These are phyloP conservation scores for Phengaris alcon DNA, from an alignment of 2,888 invertebrate genomes.

Conservation along the genomic window DNA sequence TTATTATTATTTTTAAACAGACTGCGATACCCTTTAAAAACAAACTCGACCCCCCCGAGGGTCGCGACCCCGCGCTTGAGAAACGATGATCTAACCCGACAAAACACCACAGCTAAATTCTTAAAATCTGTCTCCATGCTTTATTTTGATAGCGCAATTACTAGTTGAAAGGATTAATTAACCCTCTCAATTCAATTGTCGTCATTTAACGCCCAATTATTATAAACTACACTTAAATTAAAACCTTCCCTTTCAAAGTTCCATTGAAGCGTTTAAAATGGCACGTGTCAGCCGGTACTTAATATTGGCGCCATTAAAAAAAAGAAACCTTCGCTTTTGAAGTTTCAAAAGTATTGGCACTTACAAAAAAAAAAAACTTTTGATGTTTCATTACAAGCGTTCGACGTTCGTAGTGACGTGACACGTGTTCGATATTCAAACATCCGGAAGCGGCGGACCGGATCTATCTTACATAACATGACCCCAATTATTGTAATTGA, in stretches of 20 bases:
- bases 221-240: neutral
- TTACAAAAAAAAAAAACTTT: neutral
- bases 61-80: too few species aligned
- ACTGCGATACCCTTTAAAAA: too few species aligned
- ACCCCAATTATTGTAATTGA: slow-evolving; percentile 54
- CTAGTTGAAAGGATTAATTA: neutral
- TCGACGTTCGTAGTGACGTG: slow-evolving; percentile 2
- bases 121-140: neutral
- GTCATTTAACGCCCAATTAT: neutral
- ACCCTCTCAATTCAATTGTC: neutral
- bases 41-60: too few species aligned
- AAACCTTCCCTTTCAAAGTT: neutral
- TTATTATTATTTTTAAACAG: too few species aligned
- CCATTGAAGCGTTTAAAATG: neutral
- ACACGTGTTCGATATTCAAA: slow-evolving; percentile 21
- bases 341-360: neutral
- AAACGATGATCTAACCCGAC: too few species aligned
- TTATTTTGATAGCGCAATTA: slow-evolving; percentile 1
- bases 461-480: slow-evolving; percentile 56
- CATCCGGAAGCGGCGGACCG: slow-evolving; percentile 52
- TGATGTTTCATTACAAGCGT: slow-evolving; percentile 9
- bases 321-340: neutral
- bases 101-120: too few species aligned
- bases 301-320: neutral
- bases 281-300: neutral